phyloP scores from a whole-genome alignment of 2,888 invertebrate species.

The Parnassius smintheus region DNA sequence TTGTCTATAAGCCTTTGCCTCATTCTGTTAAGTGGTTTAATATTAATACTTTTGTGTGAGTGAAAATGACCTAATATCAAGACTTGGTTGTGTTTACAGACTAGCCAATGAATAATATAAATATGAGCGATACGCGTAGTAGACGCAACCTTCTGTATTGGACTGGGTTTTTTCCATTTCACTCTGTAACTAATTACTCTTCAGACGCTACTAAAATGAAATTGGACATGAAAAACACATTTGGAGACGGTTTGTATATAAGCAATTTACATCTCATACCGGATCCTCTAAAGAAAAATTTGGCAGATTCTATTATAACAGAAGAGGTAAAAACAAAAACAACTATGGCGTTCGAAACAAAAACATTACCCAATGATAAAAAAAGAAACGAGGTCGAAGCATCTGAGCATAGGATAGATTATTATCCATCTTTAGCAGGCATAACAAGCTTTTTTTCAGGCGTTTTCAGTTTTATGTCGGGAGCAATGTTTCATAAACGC shows the following conservation, averaged over 20 bases:
- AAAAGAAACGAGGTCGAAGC: slow-evolving; percentile 34
- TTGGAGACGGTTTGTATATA: slow-evolving; percentile 51
- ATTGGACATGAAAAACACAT: slow-evolving; percentile 50
- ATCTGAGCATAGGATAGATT: slow-evolving; percentile 35
- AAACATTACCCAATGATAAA: slow-evolving; percentile 17
- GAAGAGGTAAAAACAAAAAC: slow-evolving; percentile 33
- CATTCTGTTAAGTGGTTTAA: slow-evolving; percentile 47
- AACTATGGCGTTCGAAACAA: slow-evolving; percentile 30
- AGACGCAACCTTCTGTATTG: slow-evolving; percentile 47
- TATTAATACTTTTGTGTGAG: slow-evolving; percentile 47
- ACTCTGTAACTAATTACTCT: slow-evolving; percentile 54
- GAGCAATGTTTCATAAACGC: slow-evolving; percentile 56
- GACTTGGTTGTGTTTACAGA: slow-evolving; percentile 42
- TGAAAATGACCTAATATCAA: slow-evolving; percentile 54
- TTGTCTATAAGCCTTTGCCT: slow-evolving; percentile 56
- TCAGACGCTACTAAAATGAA: slow-evolving; percentile 49
- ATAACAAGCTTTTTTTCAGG: slow-evolving; percentile 62
- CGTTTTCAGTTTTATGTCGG: slow-evolving; percentile 56
- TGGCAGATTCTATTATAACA: slow-evolving; percentile 61
- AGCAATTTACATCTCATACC: slow-evolving; percentile 59
- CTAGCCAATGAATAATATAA: slow-evolving; percentile 57
- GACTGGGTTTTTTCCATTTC: slow-evolving; percentile 45
- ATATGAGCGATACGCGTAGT: slow-evolving; percentile 50
- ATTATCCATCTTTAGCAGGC: slow-evolving; percentile 46
- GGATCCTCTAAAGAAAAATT: slow-evolving; percentile 65